Conservation (phyloP, 1,140 invertebrate species). For the Asobara japonica region DNA sequence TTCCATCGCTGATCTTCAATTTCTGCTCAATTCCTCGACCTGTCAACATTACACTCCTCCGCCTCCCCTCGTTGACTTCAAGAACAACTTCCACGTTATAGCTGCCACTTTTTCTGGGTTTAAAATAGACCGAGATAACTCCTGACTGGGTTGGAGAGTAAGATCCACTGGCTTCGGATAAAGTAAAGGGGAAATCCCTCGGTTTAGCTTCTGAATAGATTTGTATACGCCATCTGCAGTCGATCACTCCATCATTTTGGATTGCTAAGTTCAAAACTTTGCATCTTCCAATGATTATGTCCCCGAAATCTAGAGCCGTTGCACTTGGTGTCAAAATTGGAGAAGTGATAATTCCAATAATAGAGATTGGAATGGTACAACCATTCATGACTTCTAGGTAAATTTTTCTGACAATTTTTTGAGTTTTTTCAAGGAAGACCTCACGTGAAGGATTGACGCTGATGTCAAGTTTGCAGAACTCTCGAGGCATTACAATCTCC, state of each 20-base stretch:
- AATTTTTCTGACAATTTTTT: constrained; percentile 44
- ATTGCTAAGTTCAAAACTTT: constrained; percentile 51
- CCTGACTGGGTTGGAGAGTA: constrained; percentile 35
- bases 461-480: constrained; percentile 47
- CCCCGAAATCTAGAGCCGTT: constrained; percentile 54
- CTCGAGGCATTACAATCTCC: constrained; percentile 41
- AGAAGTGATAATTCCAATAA: constrained; percentile 56
- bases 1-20: constrained; percentile 50
- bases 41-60: constrained; percentile 36
- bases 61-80: constrained; percentile 41
- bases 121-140: constrained; percentile 46
- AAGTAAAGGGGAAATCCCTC: constrained; percentile 40
- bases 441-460: constrained; percentile 45
- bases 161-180: constrained; percentile 31
- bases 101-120: constrained; percentile 44
- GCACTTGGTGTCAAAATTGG: constrained; percentile 48
- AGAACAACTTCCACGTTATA: constrained; percentile 50
- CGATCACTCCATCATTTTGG: constrained; percentile 59
- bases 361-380: constrained; percentile 53
- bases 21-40: constrained; percentile 55
- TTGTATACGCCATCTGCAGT: constrained; percentile 54
- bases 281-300: constrained; percentile 59
- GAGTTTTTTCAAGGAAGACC: constrained; percentile 38
- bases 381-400: constrained; percentile 54
- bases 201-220: constrained; percentile 36